Evolutionary conservation across 2,797 vertebrate species (phyloP).

Genomic region (Sebastes matsubarae): DNA sequence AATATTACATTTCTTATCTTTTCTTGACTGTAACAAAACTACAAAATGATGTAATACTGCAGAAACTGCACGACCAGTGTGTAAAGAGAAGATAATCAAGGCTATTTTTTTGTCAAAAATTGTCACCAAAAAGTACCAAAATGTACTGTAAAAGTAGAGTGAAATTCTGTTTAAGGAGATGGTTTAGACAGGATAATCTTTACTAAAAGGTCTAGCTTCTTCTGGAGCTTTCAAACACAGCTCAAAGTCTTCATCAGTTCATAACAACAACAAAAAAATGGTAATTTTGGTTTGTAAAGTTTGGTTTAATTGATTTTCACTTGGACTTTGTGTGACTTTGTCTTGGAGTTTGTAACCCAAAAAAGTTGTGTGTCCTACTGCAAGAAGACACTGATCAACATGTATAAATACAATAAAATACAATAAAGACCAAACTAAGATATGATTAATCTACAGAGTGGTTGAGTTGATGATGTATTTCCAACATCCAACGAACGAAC

Average conservation of each 20-base stretch:
- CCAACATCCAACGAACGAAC: neutral
- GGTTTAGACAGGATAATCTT: too few species aligned
- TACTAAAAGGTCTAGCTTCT: neutral
- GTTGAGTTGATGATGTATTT: neutral
- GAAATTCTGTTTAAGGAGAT: too few species aligned
- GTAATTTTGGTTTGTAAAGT: neutral
- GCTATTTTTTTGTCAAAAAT: neutral
- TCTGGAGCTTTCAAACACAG: neutral
- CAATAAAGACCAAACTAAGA: neutral
- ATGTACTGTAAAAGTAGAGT: neutral
- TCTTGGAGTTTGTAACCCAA: neutral
- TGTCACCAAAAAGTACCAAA: neutral
- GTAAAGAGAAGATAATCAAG: neutral
- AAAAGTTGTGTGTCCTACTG: neutral
- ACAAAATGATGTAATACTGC: neutral
- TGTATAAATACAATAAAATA: neutral
- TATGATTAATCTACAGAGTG: neutral
- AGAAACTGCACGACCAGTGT: neutral
- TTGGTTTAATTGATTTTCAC: neutral
- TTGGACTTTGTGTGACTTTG: too few species aligned
- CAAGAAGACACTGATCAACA: neutral
- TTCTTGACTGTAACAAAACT: neutral
- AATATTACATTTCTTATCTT: neutral
- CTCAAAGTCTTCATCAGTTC: too few species aligned
- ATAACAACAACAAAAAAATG: too few species aligned